phyloP scores from a whole-genome alignment of 2,113 vertebrate species.

The Bos javanicus region DNA sequence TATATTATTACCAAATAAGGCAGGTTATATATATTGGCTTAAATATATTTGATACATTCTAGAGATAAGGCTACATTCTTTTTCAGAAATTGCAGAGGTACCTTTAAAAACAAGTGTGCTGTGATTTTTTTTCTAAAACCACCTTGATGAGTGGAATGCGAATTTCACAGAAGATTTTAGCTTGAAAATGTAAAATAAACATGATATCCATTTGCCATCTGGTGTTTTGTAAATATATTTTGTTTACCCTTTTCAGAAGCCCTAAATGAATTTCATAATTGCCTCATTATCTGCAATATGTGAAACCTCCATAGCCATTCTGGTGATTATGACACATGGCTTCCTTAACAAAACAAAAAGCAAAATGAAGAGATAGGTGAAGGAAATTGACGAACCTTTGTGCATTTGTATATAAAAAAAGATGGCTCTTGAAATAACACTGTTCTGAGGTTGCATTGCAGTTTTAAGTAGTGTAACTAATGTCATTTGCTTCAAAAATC shows the following conservation, averaged over 20 bases:
- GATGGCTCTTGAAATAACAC: conserved; percentile 13
- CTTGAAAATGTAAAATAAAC: conserved; percentile 50
- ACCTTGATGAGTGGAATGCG: conserved; percentile 16
- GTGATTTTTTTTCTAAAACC: background rate
- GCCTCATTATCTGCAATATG: conserved; percentile 57
- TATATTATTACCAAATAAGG: background rate
- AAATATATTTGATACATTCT: background rate
- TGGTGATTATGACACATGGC: background rate
- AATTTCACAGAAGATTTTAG: background rate
- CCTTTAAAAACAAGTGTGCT: background rate
- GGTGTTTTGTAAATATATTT: conserved; percentile 50
- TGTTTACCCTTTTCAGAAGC: conserved; percentile 65
- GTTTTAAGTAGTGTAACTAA: background rate
- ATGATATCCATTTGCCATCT: conserved; percentile 52
- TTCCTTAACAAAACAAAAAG: conserved; percentile 36
- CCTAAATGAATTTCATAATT: conserved; percentile 56
- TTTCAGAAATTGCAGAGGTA: conserved; percentile 31
- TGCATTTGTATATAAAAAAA: conserved; percentile 3
- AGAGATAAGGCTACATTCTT: background rate
- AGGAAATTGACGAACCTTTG: background rate
- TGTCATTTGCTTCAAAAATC: background rate
- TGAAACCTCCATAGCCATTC: background rate
- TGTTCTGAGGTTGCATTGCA: background rate
- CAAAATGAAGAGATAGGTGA: conserved; percentile 24
- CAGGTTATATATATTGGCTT: background rate